Percentiles rank a stretch among this genome's conserved stretches.
These are phyloP conservation scores for Aporophyla nigra DNA, from an alignment of 2,888 invertebrate genomes.

Conservation along the genomic window DNA sequence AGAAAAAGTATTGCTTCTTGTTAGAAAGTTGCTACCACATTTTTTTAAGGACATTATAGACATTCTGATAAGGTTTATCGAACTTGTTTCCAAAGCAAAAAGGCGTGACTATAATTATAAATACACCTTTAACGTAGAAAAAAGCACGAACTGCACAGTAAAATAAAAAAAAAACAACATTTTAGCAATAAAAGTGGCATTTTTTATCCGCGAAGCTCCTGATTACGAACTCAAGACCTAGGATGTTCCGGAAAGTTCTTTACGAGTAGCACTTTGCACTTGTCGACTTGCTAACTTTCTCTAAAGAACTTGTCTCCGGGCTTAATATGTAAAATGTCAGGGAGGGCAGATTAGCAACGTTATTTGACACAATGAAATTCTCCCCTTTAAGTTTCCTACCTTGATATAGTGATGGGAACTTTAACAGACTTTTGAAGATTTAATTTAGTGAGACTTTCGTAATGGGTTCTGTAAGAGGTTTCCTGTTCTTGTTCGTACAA, in stretches of 20 bases:
- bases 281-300: constrained; percentile 68
- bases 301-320: constrained; percentile 69
- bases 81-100: background rate
- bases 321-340: constrained; percentile 84
- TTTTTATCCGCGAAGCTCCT: constrained; percentile 41
- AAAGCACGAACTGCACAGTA: background rate
- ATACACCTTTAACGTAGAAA: too few relatives aligned
- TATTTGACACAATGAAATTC: constrained; percentile 78
- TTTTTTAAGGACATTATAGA: background rate
- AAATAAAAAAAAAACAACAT: background rate
- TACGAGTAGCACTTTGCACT: constrained; percentile 65
- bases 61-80: background rate
- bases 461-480: constrained; percentile 46
- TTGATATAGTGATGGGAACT: constrained; percentile 57
- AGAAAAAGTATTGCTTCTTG: background rate
- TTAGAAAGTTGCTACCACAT: background rate
- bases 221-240: constrained; percentile 59
- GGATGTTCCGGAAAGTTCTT: constrained; percentile 64
- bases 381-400: constrained; percentile 66
- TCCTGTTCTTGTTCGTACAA: constrained; percentile 32
- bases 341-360: constrained; percentile 77
- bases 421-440: constrained; percentile 62
- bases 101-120: too few relatives aligned
- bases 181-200: constrained; percentile 18
- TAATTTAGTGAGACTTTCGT: constrained; percentile 46